Conservation (phyloP, 2,888 invertebrate species). For the Trypoxylon attenuatum region DNA sequence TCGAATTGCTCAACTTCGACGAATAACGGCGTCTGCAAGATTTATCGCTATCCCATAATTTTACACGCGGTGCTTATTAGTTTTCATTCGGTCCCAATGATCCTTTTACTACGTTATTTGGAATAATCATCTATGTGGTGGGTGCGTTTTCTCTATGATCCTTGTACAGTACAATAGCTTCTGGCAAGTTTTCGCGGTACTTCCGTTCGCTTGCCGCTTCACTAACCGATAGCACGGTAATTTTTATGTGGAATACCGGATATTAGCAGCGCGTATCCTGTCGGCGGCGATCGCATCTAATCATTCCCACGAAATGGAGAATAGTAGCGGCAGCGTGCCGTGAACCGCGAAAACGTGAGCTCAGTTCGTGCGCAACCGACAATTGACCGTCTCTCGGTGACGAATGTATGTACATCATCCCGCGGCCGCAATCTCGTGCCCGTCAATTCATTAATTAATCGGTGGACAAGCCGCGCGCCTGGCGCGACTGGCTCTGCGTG, state of each 20-base stretch:
- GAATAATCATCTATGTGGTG: background rate
- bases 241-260: conserved; percentile 4
- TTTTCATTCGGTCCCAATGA: conserved; percentile 29
- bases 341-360: background rate
- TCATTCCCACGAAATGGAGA: conserved; percentile 13
- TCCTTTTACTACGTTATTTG: conserved; percentile 15
- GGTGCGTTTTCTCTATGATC: too few relatives aligned
- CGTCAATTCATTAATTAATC: conserved; percentile 62
- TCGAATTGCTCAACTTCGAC: background rate
- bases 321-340: background rate
- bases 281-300: background rate
- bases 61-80: conserved; percentile 14
- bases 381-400: conserved; percentile 46
- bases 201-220: background rate
- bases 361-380: conserved; percentile 20
- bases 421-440: conserved; percentile 55
- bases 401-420: conserved; percentile 55
- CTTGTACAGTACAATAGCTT: background rate
- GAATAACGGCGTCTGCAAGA: background rate
- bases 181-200: background rate
- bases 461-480: conserved; percentile 43
- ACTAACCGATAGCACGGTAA: background rate
- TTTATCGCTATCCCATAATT: conserved; percentile 13
- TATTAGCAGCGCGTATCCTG: conserved; percentile 3
- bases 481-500: conserved; percentile 31